Evolutionary conservation across 2,797 vertebrate species (phyloP), one percentile per base, ranked within the genome.

Genomic region (Phaenicophaeus curvirostris): DNA sequence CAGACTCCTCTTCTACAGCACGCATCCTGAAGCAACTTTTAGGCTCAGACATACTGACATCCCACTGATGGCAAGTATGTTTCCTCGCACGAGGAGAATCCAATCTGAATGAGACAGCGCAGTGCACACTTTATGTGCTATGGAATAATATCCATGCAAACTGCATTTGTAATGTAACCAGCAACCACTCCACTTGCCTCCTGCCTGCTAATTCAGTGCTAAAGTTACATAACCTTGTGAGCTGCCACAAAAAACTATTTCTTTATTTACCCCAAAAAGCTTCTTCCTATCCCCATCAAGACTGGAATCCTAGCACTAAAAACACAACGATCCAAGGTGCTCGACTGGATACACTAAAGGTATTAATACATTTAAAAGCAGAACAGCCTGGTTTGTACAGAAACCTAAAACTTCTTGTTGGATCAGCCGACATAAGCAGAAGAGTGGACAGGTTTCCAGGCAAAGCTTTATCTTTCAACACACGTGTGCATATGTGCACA

Each of bases 71-170:
- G 69, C 16, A 79, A 53, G 48, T 4, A 17, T 48, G 28, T 78
- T n/a, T 83, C 82, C 79, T 87, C 28, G 2, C 59, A 85, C 33
- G 57, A 65, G 30, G 13, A 79, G 53, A 94, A 89, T 44, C 35
- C 50, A 55, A 5, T 13, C 44, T 4, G 57, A 72, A 55, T n/a
- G 4, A 44, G 39, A 37, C 4, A 61, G 62, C 53, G 58, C 1
- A 0, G 35, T 19, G 31, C 16, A 46, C 0, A 1, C 21, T 10
- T 41, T 9, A 35, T 2, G 11, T 0, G 0, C 3, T 2, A 69
- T 0, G 0, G 57, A 41, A 71, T 46, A 27, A 59, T 20, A 88
- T 59, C 35, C 58, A 77, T 0, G 0, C 23, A 55, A 91, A 68
- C 31, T 50, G 39, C 50, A 33, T 20, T 25, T 62, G 44, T n/a